These are phyloP conservation scores for Galemys pyrenaicus DNA, from an alignment of 2,113 vertebrate genomes.

Conservation along the genomic window DNA sequence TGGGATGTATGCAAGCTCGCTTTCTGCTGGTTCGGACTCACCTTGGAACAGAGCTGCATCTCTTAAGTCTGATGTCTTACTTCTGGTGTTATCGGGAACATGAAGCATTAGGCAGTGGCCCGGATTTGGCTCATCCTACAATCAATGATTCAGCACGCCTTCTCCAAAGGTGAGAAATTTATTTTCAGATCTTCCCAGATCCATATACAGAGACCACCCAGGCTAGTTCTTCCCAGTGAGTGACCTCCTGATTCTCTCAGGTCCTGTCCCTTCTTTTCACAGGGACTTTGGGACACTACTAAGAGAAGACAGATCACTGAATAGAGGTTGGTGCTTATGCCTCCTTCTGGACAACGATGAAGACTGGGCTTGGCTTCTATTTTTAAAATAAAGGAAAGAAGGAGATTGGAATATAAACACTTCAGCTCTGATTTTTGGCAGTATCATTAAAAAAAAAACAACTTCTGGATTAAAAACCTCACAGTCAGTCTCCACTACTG, in stretches of 20 bases:
- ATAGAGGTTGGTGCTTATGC: background rate
- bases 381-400: slow-evolving; percentile 47
- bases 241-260: background rate
- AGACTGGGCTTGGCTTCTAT: background rate
- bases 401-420: background rate
- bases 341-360: background rate
- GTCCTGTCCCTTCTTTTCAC: background rate
- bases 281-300: background rate
- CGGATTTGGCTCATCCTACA: slow-evolving; percentile 33
- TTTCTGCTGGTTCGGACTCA: slow-evolving; percentile 73
- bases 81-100: slow-evolving; percentile 32
- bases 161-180: slow-evolving; percentile 23
- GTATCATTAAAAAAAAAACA: background rate
- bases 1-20: slow-evolving; percentile 71
- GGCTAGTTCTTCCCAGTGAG: background rate
- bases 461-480: background rate
- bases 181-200: background rate
- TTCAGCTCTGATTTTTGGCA: slow-evolving; percentile 55
- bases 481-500: background rate
- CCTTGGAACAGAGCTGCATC: slow-evolving; percentile 52
- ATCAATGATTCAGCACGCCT: background rate
- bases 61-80: slow-evolving; percentile 48
- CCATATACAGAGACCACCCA: background rate
- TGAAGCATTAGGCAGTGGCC: slow-evolving; percentile 45
- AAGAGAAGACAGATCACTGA: background rate